phyloP scores from a whole-genome alignment of 2,113 vertebrate genomes.

The Silurus glanis region DNA sequence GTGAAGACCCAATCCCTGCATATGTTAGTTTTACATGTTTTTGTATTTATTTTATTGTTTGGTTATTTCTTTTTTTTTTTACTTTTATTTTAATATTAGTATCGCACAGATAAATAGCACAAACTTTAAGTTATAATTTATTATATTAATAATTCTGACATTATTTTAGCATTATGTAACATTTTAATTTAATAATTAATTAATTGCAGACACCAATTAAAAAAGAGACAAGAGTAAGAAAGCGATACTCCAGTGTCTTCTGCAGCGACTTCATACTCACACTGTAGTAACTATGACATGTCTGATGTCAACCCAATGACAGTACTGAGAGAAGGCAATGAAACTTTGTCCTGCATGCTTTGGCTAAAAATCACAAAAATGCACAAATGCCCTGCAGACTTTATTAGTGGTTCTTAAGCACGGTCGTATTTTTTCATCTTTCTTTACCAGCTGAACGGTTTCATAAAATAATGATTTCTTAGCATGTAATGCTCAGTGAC shows the following conservation, averaged over 20 bases:
- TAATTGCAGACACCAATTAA: not conserved
- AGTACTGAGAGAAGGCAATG: not conserved
- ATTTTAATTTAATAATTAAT: not conserved
- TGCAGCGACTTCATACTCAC: not conserved
- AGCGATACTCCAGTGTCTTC: not conserved
- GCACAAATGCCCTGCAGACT: slow-evolving; percentile 18
- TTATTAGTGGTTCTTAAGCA: not conserved
- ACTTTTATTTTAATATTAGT: not conserved
- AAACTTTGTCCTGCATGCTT: slow-evolving; percentile 8
- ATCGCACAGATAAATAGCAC: not conserved
- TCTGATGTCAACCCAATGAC: not conserved
- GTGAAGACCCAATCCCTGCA: not conserved
- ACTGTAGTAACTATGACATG: not conserved
- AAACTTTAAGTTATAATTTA: not conserved
- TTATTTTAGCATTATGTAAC: not conserved
- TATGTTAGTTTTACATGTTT: too few relatives aligned
- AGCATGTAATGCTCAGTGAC: not conserved
- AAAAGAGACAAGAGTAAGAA: not conserved
- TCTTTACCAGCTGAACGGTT: not conserved
- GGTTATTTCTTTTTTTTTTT: not conserved
- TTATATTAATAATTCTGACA: too few relatives aligned
- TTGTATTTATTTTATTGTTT: too few relatives aligned
- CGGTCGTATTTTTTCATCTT: not conserved
- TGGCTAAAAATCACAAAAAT: slow-evolving; percentile 28
- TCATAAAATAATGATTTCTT: not conserved